These are phyloP conservation scores for Hemitrygon akajei DNA, from an alignment of 2,797 vertebrate genomes.

Conservation along the genomic window DNA sequence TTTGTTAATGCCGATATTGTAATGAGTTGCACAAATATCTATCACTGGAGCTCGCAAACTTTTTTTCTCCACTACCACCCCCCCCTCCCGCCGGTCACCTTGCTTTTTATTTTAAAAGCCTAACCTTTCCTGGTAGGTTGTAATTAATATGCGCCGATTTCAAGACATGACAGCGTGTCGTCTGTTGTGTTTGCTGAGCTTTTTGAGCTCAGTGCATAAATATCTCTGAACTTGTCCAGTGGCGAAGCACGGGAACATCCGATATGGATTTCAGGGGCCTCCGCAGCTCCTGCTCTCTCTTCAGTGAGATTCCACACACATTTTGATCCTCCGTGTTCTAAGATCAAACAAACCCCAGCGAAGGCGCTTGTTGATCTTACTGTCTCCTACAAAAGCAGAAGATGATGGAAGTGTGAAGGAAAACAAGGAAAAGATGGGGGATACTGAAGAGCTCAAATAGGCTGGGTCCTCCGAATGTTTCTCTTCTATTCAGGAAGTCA, in stretches of 20 bases:
- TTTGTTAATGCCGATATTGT: neutral
- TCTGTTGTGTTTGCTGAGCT: neutral
- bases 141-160: slow-evolving; percentile 27
- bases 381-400: too few relatives aligned
- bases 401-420: too few relatives aligned
- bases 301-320: too few relatives aligned
- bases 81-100: neutral
- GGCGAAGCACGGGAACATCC: neutral
- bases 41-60: neutral
- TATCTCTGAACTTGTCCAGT: neutral
- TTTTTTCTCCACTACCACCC: too few relatives aligned
- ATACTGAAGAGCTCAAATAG: too few relatives aligned
- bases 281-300: neutral
- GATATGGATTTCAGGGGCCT: neutral
- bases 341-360: neutral
- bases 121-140: neutral
- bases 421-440: too few relatives aligned
- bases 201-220: neutral
- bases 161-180: neutral
- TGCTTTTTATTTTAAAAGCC: slow-evolving; percentile 14
- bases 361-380: too few relatives aligned
- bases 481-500: too few relatives aligned
- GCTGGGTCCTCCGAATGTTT: too few relatives aligned
- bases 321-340: neutral
- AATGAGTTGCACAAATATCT: neutral